Percentiles rank a stretch among this genome's conserved stretches.
Conservation (phyloP, 2,113 vertebrate genomes). For the Arvicanthis niloticus region DNA sequence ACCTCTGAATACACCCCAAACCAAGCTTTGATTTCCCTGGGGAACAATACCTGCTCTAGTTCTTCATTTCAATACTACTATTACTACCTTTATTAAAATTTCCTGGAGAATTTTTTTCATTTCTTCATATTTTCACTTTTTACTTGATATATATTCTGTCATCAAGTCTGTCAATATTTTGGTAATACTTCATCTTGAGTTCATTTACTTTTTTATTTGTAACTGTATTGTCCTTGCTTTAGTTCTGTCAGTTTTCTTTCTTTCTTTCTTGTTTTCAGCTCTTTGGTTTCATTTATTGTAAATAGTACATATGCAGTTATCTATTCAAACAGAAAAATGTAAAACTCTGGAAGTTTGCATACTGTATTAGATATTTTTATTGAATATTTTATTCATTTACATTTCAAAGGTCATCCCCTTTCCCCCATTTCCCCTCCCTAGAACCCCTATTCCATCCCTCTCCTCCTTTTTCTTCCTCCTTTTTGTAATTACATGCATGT, state of each 20-base stretch:
- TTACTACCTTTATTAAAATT: background rate
- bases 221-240: background rate
- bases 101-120: background rate
- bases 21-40: background rate
- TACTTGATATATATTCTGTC: background rate
- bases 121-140: background rate
- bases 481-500: too few relatives aligned
- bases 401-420: too few relatives aligned
- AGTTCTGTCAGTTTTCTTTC: background rate
- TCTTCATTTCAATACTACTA: background rate
- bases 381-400: too few relatives aligned
- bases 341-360: conserved; percentile 14
- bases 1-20: background rate
- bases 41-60: background rate
- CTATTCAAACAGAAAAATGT: background rate
- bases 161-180: background rate
- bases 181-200: conserved; percentile 7
- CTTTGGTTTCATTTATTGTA: background rate
- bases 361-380: background rate
- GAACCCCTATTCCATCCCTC: too few relatives aligned
- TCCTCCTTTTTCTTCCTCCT: too few relatives aligned
- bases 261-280: background rate
- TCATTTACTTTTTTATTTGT: background rate
- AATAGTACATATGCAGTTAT: background rate
- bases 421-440: too few relatives aligned